phyloP scores from a whole-genome alignment of 2,888 invertebrate genomes.

The Drosophila fungiperda region DNA sequence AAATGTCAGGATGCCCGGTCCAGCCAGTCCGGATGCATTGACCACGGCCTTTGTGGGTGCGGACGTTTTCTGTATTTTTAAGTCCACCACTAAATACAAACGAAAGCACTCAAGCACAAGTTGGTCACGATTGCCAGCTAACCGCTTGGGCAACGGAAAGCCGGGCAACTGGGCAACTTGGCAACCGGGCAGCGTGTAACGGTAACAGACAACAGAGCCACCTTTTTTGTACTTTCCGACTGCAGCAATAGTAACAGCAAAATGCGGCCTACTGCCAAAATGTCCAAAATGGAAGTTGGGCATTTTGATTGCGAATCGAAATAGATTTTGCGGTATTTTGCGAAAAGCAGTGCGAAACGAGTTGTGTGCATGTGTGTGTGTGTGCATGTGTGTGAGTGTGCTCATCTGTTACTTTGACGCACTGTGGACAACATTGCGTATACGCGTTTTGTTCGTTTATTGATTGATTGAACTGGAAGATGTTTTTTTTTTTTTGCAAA shows the following conservation, averaged over 20 bases:
- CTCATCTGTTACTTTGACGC: conserved; percentile 75
- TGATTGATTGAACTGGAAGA: conserved; percentile 70
- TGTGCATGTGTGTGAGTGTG: conserved; percentile 39
- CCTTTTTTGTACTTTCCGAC: conserved; percentile 9
- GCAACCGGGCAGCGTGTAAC: conserved; percentile 10
- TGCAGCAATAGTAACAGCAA: conserved; percentile 16
- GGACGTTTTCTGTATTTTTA: conserved; percentile 79
- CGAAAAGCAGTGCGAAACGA: conserved; percentile 73
- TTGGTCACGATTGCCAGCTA: conserved; percentile 74
- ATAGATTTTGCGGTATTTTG: conserved; percentile 81
- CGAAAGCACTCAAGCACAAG: conserved; percentile 84
- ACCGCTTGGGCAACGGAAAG: conserved; percentile 33
- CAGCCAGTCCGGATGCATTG: conserved; percentile 44
- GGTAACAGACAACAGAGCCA: conserved; percentile 37
- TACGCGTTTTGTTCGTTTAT: conserved; percentile 78
- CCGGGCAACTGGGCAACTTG: conserved; percentile 12
- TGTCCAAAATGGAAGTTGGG: conserved; percentile 81
- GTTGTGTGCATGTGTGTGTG: not conserved
- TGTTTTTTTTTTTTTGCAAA: conserved; percentile 61
- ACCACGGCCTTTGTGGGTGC: conserved; percentile 70
- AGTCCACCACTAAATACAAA: conserved; percentile 84
- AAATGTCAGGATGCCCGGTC: conserved; percentile 50
- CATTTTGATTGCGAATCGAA: conserved; percentile 83
- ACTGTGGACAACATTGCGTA: conserved; percentile 72
- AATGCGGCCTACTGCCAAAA: conserved; percentile 50